Evolutionary conservation across 37 sponge, comb jelly and placozoan species (phyloP).

Genomic region (Chondrilla cf. caribensis): DNA sequence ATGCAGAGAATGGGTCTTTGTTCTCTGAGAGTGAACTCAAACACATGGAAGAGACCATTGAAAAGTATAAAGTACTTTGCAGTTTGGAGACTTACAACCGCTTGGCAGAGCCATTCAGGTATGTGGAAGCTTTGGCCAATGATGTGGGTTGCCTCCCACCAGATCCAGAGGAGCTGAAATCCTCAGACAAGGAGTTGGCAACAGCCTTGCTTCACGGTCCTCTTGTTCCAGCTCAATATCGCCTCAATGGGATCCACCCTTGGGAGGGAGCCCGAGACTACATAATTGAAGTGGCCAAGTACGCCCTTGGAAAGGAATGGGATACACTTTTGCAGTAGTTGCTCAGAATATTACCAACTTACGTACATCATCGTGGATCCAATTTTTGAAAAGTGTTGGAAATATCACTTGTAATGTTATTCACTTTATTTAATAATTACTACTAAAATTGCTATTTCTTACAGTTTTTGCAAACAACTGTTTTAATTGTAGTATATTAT

Average conservation of each 20-base stretch:
- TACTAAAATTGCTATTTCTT: too few relatives aligned
- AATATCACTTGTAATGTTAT: too few relatives aligned
- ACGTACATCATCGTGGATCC: too few relatives aligned
- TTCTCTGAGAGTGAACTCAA: not conserved
- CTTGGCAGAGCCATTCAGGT: not conserved
- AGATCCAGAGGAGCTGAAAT: not conserved
- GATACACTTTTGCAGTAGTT: too few relatives aligned
- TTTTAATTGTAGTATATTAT: too few relatives aligned
- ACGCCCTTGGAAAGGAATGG: too few relatives aligned
- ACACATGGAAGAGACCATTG: not conserved
- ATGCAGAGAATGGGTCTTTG: not conserved
- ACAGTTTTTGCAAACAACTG: too few relatives aligned
- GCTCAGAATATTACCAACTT: too few relatives aligned
- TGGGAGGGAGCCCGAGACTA: not conserved
- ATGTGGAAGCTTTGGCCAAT: not conserved
- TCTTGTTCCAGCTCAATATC: not conserved
- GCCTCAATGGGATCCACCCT: not conserved
- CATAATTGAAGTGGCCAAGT: too few relatives aligned
- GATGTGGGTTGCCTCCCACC: not conserved
- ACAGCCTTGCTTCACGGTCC: not conserved
- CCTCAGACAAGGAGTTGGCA: not conserved
- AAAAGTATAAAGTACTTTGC: not conserved
- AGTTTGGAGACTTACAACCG: not conserved
- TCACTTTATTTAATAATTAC: too few relatives aligned
- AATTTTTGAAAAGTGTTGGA: too few relatives aligned